Evolutionary conservation across 2,888 invertebrate genomes (phyloP), one percentile per base, ranked within the genome.

Genomic region (Mesoligia furuncula): DNA sequence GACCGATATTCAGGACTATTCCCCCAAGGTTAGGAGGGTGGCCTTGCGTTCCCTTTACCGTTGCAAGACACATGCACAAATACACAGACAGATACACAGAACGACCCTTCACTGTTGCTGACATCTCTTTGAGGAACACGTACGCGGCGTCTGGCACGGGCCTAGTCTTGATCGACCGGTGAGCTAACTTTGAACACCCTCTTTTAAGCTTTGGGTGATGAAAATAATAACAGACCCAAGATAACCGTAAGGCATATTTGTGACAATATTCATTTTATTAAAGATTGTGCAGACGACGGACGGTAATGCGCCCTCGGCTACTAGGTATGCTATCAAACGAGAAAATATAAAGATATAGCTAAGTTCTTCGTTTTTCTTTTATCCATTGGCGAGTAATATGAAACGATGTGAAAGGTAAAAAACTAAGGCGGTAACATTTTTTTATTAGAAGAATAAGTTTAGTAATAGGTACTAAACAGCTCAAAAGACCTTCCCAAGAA

Each of bases 1-100:
- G 77, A 76, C 62, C 54, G 77, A 75, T n/a, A 75, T 62, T n/a
- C 20, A 31, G 20, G n/a, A 64, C 7, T 54, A 27, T 64, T 17
- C 31, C 20, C 24, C 42, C n/a, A 76, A 54, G 42, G 64, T 54
- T 54, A 65, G 27, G 17, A 57, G 45, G 64, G 36, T 54, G 8
- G 31, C 24, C 2, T 27, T 48, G 15, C 20, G 24, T 54, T 31
- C 62, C n/a, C 7, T 64, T 54, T n/a, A 24, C 48, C 24, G n/a
- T 31, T 31, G 27, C 20, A 45, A 27, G 27, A 45, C n/a, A 66
- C 45, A 20, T 48, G 20, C 20, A 20, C 20, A 45, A 45, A 20
- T 17, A 20, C n/a, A 59, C 13, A 45, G n/a, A 39, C 0, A 9
- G 9, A 45, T 45, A 45, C 67, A 27, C 31, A 20, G 24, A 24